Conservation (phyloP, 2,113 vertebrate species). For the Hypocryptadius cinnamomeus region DNA sequence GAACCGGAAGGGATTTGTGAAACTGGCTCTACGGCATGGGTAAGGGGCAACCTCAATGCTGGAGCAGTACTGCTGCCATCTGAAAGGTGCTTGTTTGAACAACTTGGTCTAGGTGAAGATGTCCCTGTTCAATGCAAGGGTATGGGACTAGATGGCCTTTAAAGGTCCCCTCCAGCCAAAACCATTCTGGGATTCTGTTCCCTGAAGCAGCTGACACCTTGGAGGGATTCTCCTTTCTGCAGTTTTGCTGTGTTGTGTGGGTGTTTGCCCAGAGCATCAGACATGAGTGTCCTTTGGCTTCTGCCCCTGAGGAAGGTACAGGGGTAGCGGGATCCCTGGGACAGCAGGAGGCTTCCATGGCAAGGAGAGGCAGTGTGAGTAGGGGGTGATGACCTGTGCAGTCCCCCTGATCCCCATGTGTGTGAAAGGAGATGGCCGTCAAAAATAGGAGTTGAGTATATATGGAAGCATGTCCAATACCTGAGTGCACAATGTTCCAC, state of each 20-base stretch:
- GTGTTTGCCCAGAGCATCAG: neutral
- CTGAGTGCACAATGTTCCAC: neutral
- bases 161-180: neutral
- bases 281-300: neutral
- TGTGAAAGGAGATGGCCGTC: neutral
- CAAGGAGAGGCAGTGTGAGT: neutral
- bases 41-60: constrained; percentile 35
- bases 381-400: neutral
- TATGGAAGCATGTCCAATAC: neutral
- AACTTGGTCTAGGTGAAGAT: neutral
- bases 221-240: neutral
- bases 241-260: neutral
- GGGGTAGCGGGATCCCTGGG: neutral
- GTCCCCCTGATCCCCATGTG: too few relatives aligned
- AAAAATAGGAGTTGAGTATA: neutral
- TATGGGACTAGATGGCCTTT: neutral
- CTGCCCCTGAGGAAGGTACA: neutral
- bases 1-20: constrained; percentile 92
- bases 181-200: neutral
- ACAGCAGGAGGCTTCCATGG: neutral
- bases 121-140: neutral
- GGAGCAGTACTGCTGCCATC: neutral
- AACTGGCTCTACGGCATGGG: constrained; percentile 86
- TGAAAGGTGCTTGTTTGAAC: neutral
- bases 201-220: neutral